phyloP scores from a whole-genome alignment of 2,797 vertebrate genomes.

The Syngnathus rostellatus region DNA sequence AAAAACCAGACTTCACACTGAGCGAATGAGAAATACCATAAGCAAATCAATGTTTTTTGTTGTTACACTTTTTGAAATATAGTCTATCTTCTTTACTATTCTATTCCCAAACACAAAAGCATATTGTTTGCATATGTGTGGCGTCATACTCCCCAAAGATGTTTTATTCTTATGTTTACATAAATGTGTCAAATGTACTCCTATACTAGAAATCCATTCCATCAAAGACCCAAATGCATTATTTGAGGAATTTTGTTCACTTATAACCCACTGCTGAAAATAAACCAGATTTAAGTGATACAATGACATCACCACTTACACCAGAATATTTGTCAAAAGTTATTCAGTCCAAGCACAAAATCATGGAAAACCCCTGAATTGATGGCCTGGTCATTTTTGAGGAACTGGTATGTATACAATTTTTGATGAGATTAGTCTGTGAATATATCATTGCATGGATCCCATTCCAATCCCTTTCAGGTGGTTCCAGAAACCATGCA shows the following conservation, averaged over 20 bases:
- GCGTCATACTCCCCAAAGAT: not conserved
- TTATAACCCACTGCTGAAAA: not conserved
- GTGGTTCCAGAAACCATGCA: slow-evolving; percentile 43
- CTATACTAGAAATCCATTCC: not conserved
- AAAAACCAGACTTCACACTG: slow-evolving; percentile 1
- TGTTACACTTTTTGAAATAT: not conserved
- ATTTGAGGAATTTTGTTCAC: not conserved
- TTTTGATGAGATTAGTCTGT: slow-evolving; percentile 54
- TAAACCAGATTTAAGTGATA: not conserved
- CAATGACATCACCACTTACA: not conserved
- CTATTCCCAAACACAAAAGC: not conserved
- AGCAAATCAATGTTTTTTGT: not conserved
- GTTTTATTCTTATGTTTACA: not conserved
- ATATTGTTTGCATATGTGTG: not conserved
- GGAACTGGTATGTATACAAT: slow-evolving; percentile 57
- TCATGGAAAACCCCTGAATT: slow-evolving; percentile 42
- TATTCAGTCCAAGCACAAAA: slow-evolving; percentile 38
- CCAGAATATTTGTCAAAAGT: slow-evolving; percentile 7
- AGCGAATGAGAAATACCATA: not conserved
- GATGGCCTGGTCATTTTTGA: not conserved
- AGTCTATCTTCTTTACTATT: not conserved
- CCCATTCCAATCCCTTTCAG: slow-evolving; percentile 59
- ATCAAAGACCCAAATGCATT: not conserved
- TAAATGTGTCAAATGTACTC: not conserved
- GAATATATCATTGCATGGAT: slow-evolving; percentile 56